A percentile compares a stretch with the other conserved stretches of the same genome.
Evolutionary conservation across 2,888 invertebrate genomes (phyloP).

Genomic region (Leucophora obtusa): DNA sequence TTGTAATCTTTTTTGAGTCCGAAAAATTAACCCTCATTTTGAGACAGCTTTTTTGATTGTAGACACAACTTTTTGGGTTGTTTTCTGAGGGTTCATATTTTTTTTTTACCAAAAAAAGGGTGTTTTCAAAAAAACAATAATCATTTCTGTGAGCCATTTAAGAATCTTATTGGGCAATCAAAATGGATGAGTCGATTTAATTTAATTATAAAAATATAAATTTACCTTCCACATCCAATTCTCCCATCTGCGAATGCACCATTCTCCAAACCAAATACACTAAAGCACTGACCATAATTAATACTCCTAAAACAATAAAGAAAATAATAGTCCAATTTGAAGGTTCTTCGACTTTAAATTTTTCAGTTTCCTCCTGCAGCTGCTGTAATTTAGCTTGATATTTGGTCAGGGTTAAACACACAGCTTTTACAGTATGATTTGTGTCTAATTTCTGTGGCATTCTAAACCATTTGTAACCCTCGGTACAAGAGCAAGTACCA

Average conservation of each 20-base stretch:
- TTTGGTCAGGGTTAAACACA: slow-evolving; percentile 16
- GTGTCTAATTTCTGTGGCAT: not conserved
- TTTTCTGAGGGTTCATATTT: too few relatives aligned
- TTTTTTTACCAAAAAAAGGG: too few relatives aligned
- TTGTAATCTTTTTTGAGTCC: too few relatives aligned
- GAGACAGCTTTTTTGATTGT: too few relatives aligned
- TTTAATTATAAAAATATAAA: not conserved
- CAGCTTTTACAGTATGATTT: slow-evolving; percentile 7
- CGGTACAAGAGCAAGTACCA: slow-evolving; percentile 53
- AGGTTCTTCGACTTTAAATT: not conserved
- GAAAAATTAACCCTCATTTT: too few relatives aligned
- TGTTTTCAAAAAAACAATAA: too few relatives aligned
- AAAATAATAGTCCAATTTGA: slow-evolving; percentile 8
- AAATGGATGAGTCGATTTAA: too few relatives aligned
- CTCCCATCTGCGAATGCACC: slow-evolving; percentile 2
- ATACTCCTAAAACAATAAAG: slow-evolving; percentile 46
- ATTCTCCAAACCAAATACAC: slow-evolving; percentile 35
- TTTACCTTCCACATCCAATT: slow-evolving; percentile 59
- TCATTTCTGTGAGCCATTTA: too few relatives aligned
- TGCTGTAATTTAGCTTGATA: slow-evolving; percentile 5
- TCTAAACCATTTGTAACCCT: slow-evolving; percentile 38
- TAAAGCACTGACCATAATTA: slow-evolving; percentile 29
- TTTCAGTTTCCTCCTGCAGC: not conserved
- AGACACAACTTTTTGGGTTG: too few relatives aligned
- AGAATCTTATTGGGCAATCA: too few relatives aligned